Evolutionary conservation across 2,113 vertebrate species (phyloP), one percentile per base, ranked within the genome.

Genomic region (Spermophilus dauricus): DNA sequence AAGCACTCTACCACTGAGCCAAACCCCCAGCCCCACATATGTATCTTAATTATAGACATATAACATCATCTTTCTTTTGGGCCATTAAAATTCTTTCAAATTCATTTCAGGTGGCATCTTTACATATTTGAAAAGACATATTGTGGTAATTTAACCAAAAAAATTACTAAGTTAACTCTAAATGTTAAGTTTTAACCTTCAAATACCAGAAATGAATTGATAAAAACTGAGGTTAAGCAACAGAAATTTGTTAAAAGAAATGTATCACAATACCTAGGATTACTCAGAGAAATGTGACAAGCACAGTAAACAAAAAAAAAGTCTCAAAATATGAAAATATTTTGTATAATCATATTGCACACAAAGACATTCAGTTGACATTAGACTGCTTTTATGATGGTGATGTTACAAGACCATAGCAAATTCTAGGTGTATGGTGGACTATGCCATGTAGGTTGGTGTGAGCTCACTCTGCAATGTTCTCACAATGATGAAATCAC

Each of bases 21-120:
- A 53, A 53, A 53, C 13, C 51, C 14, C 51, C 16, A 53, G 51
- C 51, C 51, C 51, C 72, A 92, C 61, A 78, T 67, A 56, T 83
- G 63, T 14, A 51, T 86, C 37, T 94, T 86, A 94, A 86, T 89
- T 95, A 92, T 6, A 37, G 45, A 84, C 63, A 93, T 92, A 96
- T 61, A 73, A 91, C 82, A 82, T 77, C 73, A 65, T 96, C 22
- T 89, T 95, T 67, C 48, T 86, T 81, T 73, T 22, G 24, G 63
- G 39, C 20, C 61, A 14, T 75, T 51, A 67, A 69, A 53, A 78
- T 90, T 67, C 63, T 92, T 92, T n/a, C 28, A 39, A 22, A 13
- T 78, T 77, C 37, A 73, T 82, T 73, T 87, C 28, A 86, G 53
- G 14, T 42, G 34, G 4, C 3, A 61, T 56, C 28, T 94, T 78